Percentiles rank a stretch among this genome's conserved stretches.
These are phyloP conservation scores for Apteryx owenii DNA, from an alignment of 2,113 vertebrate genomes.

Conservation along the genomic window DNA sequence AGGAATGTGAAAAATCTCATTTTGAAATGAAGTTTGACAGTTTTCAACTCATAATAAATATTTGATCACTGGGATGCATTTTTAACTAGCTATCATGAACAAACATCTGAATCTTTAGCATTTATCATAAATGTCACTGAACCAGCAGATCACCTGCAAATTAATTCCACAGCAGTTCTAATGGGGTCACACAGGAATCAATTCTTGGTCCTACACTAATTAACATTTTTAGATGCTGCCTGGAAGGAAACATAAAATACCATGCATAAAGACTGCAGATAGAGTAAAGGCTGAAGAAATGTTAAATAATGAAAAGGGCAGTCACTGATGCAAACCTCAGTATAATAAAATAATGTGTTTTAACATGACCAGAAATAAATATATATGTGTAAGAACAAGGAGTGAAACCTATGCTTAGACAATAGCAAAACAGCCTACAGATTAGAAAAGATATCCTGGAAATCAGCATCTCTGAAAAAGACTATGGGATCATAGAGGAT, in stretches of 20 bases:
- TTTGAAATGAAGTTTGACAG: background rate
- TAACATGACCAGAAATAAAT: background rate
- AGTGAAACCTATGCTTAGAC: background rate
- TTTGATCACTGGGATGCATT: slow-evolving; percentile 8
- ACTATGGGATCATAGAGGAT: background rate
- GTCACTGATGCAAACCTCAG: background rate
- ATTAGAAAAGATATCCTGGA: background rate
- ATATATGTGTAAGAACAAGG: background rate
- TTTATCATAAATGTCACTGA: slow-evolving; percentile 29
- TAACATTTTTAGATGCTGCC: background rate
- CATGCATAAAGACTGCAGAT: background rate
- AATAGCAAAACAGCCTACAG: background rate
- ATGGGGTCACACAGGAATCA: background rate
- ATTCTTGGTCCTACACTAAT: background rate
- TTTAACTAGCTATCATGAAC: slow-evolving; percentile 18
- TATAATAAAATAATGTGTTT: background rate
- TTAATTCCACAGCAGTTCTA: background rate
- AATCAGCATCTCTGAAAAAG: background rate
- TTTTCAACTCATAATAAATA: slow-evolving; percentile 17
- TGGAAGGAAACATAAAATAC: background rate
- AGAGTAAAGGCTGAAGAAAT: background rate
- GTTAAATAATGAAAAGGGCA: background rate
- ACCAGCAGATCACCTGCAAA: slow-evolving; percentile 32
- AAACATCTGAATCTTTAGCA: background rate
- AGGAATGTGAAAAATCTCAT: background rate